phyloP scores from a whole-genome alignment of 1,140 invertebrate genomes.

The Eubasilissa regina region DNA sequence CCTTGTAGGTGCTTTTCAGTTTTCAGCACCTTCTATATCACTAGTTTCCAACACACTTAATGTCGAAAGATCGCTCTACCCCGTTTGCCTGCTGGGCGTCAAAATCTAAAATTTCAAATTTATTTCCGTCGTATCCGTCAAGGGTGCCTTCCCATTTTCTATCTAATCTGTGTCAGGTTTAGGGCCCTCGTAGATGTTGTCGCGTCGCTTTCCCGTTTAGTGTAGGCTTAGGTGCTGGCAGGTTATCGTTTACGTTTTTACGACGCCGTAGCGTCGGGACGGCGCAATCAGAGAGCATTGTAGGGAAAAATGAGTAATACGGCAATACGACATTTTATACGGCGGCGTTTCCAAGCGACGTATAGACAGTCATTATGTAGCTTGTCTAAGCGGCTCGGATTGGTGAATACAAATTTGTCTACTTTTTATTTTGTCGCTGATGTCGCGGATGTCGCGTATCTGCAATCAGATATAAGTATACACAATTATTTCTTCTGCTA shows the following conservation, averaged over 20 bases:
- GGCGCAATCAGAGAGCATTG: slow-evolving; percentile 19
- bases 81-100: background rate
- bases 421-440: no score
- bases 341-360: no score
- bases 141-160: background rate
- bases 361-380: no score
- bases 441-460: no score
- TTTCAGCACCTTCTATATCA: no score
- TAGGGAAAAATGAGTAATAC: slow-evolving; percentile 13
- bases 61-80: background rate
- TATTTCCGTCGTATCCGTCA: background rate
- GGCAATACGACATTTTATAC: background rate
- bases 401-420: no score
- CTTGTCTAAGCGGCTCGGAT: background rate
- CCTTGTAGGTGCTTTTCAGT: no score
- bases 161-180: slow-evolving; percentile 3
- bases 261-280: slow-evolving; percentile 24
- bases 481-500: no score
- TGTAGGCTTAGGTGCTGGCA: background rate
- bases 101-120: background rate
- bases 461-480: no score
- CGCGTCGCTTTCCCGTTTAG: slow-evolving; percentile 16
- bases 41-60: no score
- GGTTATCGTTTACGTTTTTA: slow-evolving; percentile 33
- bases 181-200: slow-evolving; percentile 7